phyloP scores from a whole-genome alignment of 2,888 invertebrate species.

The Lepeophtheirus nordmannii region DNA sequence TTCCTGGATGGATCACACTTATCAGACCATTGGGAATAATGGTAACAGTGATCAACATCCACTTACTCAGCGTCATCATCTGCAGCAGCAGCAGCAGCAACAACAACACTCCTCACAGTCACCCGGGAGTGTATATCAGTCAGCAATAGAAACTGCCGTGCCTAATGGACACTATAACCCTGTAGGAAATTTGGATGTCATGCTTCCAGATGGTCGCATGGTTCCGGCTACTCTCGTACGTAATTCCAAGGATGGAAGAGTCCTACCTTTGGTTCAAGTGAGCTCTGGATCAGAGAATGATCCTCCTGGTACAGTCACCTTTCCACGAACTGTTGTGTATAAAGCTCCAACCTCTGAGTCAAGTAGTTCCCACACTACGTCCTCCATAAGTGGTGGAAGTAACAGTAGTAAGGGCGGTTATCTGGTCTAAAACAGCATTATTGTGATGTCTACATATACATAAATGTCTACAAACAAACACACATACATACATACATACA shows the following conservation, averaged over 20 bases:
- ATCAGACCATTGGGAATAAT: conserved; percentile 9
- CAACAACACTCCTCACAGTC: neutral
- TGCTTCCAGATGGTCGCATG: conserved; percentile 23
- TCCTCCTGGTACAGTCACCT: conserved; percentile 8
- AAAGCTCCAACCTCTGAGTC: neutral
- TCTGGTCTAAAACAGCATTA: neutral
- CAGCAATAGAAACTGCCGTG: conserved; percentile 1
- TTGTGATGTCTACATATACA: no score
- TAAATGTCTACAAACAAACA: no score
- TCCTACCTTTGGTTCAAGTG: conserved; percentile 19
- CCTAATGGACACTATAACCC: conserved; percentile 4
- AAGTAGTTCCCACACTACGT: no score
- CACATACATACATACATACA: no score
- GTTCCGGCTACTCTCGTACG: conserved; percentile 23
- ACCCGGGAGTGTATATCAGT: neutral
- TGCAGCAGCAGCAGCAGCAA: neutral
- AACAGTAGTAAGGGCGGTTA: conserved; percentile 5
- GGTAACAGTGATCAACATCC: neutral
- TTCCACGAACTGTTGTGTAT: conserved; percentile 17
- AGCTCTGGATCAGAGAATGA: neutral
- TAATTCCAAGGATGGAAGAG: conserved; percentile 4
- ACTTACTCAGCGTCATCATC: neutral
- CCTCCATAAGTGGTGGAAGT: no score
- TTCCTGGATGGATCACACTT: conserved; percentile 14
- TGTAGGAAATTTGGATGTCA: conserved; percentile 13